Conservation (phyloP, 2,797 vertebrate species). For the Pristis pectinata region DNA sequence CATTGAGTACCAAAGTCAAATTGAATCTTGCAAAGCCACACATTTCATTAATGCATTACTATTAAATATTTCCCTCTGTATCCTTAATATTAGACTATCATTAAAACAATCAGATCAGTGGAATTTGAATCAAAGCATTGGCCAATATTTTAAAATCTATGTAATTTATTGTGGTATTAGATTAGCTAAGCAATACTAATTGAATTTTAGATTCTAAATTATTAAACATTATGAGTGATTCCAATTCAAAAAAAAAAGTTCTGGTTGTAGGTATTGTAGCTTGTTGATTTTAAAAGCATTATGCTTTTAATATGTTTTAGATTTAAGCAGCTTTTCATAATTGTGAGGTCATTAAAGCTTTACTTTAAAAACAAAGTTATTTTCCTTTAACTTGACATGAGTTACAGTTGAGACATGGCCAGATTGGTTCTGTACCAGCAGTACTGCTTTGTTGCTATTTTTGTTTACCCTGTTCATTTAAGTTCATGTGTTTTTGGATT, state of each 20-base stretch:
- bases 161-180: slow-evolving; percentile 76
- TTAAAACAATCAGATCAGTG: slow-evolving; percentile 42
- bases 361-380: neutral
- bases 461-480: neutral
- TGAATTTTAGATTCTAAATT: slow-evolving; percentile 66
- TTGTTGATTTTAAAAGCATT: neutral
- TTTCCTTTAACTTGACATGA: neutral
- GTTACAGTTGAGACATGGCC: neutral
- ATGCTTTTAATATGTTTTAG: neutral
- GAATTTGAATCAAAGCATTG: slow-evolving; percentile 72
- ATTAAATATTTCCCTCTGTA: slow-evolving; percentile 72
- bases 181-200: slow-evolving; percentile 76
- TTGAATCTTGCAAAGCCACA: slow-evolving; percentile 84
- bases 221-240: slow-evolving; percentile 14
- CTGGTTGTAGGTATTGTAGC: neutral
- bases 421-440: neutral
- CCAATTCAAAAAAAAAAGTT: neutral
- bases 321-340: neutral
- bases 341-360: neutral
- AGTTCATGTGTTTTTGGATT: neutral
- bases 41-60: slow-evolving; percentile 86
- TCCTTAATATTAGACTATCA: slow-evolving; percentile 23
- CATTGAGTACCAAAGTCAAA: slow-evolving; percentile 87
- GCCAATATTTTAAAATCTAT: slow-evolving; percentile 76
- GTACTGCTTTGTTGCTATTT: neutral